Evolutionary conservation across 1,140 invertebrate genomes (phyloP).

Genomic region (Centruroides sculpturatus): DNA sequence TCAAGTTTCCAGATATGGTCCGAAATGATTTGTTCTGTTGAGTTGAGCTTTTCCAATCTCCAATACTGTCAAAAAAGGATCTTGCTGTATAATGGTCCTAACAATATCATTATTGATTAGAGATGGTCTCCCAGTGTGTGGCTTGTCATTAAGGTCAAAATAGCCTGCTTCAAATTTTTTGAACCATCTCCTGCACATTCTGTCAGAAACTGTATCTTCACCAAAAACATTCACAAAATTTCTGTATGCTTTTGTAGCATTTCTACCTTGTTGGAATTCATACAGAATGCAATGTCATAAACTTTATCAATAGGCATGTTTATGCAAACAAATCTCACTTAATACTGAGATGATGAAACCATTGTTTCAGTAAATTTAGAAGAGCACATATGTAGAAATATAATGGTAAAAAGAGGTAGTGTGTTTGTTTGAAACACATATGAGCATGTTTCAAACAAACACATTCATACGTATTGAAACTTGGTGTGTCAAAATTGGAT

Average conservation of each 20-base stretch:
- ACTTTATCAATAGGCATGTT: not conserved
- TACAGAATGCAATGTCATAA: not conserved
- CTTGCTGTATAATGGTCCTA: not conserved
- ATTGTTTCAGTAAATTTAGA: constrained; percentile 2
- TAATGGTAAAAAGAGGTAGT: not conserved
- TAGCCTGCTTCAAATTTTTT: constrained; percentile 1
- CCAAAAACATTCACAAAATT: not conserved
- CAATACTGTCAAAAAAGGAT: not conserved
- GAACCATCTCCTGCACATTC: constrained; percentile 1
- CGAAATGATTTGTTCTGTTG: too few relatives aligned
- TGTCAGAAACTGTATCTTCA: not conserved
- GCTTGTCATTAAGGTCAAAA: constrained; percentile 1
- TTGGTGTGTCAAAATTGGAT: not conserved
- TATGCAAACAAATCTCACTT: not conserved
- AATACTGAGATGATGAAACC: not conserved
- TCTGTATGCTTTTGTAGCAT: not conserved
- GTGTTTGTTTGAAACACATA: too few relatives aligned
- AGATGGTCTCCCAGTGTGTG: not conserved
- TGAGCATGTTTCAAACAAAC: not conserved
- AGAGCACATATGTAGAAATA: not conserved
- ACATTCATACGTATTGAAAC: not conserved
- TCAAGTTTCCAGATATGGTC: too few relatives aligned
- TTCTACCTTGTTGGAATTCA: not conserved
- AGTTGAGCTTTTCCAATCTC: too few relatives aligned
- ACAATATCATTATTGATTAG: not conserved